Conservation (phyloP, 2,888 invertebrate species). For the Petrolisthes cinctipes region DNA sequence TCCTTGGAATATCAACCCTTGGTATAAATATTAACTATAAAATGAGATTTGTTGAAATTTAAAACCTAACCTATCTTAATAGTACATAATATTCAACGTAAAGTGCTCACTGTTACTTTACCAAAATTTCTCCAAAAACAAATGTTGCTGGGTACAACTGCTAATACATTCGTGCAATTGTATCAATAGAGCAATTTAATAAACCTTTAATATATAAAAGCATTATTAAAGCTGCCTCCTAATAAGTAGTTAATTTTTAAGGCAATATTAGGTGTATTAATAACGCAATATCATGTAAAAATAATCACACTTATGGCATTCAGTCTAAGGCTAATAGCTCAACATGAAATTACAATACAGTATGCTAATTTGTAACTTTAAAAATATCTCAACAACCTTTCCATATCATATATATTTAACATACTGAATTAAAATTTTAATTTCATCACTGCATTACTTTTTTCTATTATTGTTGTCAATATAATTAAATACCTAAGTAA, state of each 20-base stretch:
- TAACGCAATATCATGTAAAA: conserved; percentile 32
- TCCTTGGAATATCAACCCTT: conserved; percentile 44
- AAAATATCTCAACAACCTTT: conserved; percentile 42
- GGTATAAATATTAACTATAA: conserved; percentile 50
- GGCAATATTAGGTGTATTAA: conserved; percentile 42
- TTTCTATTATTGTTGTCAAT: background rate
- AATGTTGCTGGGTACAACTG: conserved; percentile 6
- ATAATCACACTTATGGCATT: conserved; percentile 35
- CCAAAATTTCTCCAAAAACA: conserved; percentile 9
- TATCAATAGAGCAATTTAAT: background rate
- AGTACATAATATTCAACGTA: background rate
- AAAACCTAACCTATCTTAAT: conserved; percentile 1
- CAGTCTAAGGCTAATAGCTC: background rate
- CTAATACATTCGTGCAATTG: conserved; percentile 10
- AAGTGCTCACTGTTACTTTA: background rate
- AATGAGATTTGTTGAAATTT: conserved; percentile 33
- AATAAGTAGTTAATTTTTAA: conserved; percentile 40
- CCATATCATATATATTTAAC: background rate
- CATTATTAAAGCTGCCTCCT: conserved; percentile 41
- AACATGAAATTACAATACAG: background rate
- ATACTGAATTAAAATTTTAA: conserved; percentile 16
- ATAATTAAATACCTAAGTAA: conserved; percentile 1
- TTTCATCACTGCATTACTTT: background rate
- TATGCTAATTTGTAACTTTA: conserved; percentile 28
- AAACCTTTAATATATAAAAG: conserved; percentile 29